Percentiles rank a stretch among this genome's conserved stretches.
phyloP scores from a whole-genome alignment of 1,140 invertebrate genomes.

The Aphaenogaster rudis region DNA sequence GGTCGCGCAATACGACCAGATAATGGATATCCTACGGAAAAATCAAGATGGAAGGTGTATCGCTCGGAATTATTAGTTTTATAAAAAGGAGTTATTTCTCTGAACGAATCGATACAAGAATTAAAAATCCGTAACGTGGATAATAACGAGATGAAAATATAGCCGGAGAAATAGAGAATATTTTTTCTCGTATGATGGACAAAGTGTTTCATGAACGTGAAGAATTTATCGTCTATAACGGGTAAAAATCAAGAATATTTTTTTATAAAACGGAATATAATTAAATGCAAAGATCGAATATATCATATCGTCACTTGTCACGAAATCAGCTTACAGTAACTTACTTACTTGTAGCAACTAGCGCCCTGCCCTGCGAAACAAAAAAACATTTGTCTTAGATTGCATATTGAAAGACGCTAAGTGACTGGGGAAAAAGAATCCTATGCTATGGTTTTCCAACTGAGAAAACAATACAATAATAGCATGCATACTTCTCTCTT shows the following conservation, averaged over 20 bases:
- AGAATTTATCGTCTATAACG: background rate
- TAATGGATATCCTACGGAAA: constrained; percentile 53
- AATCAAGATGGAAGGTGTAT: constrained; percentile 18
- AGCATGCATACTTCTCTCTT: background rate
- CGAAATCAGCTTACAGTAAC: background rate
- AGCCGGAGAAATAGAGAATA: no score
- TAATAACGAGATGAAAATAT: constrained; percentile 3
- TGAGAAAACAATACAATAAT: constrained; percentile 13
- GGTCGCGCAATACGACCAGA: constrained; percentile 11
- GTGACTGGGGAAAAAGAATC: background rate
- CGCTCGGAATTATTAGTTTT: constrained; percentile 18
- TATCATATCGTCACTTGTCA: background rate
- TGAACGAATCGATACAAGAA: background rate
- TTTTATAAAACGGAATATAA: background rate
- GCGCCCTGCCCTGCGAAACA: background rate
- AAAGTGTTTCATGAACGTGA: background rate
- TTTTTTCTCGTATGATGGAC: background rate
- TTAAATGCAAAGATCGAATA: background rate
- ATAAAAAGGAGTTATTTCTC: background rate
- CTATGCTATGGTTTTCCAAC: background rate
- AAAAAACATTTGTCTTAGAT: background rate
- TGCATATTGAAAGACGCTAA: background rate
- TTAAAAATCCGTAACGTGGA: background rate
- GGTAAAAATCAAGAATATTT: background rate
- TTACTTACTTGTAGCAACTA: constrained; percentile 2